These are phyloP conservation scores for Thalassarche chlororhynchos DNA, from an alignment of 2,113 vertebrate genomes.

Conservation along the genomic window DNA sequence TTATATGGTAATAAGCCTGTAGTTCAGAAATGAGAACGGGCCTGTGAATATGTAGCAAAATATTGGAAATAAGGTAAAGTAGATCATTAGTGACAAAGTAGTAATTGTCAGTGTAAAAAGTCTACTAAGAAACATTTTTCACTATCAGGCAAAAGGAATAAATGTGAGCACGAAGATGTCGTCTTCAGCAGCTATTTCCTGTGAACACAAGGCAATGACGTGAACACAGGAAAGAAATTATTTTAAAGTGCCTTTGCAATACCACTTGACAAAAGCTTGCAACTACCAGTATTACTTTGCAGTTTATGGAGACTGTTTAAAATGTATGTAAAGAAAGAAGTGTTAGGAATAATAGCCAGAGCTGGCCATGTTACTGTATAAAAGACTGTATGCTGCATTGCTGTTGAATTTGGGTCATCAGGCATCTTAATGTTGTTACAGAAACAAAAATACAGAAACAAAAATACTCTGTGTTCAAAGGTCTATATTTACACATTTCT, in stretches of 20 bases:
- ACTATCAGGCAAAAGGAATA: background rate
- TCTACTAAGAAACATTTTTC: background rate
- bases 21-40: background rate
- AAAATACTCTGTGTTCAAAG: background rate
- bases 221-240: background rate
- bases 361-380: background rate
- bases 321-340: background rate
- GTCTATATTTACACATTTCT: background rate
- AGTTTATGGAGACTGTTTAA: background rate
- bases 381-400: background rate
- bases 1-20: background rate
- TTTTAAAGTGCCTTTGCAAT: background rate
- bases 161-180: background rate
- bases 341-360: background rate
- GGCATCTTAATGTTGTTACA: background rate
- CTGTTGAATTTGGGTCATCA: background rate
- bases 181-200: slow-evolving; percentile 22
- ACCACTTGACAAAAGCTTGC: background rate
- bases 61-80: background rate
- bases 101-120: slow-evolving; percentile 15
- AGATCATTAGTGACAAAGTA: background rate
- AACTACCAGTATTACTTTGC: background rate
- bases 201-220: background rate
- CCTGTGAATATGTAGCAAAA: slow-evolving; percentile 23
- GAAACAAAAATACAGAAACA: background rate